These are phyloP conservation scores for Euwallacea similis DNA, from an alignment of 1,140 invertebrate genomes.

Conservation along the genomic window DNA sequence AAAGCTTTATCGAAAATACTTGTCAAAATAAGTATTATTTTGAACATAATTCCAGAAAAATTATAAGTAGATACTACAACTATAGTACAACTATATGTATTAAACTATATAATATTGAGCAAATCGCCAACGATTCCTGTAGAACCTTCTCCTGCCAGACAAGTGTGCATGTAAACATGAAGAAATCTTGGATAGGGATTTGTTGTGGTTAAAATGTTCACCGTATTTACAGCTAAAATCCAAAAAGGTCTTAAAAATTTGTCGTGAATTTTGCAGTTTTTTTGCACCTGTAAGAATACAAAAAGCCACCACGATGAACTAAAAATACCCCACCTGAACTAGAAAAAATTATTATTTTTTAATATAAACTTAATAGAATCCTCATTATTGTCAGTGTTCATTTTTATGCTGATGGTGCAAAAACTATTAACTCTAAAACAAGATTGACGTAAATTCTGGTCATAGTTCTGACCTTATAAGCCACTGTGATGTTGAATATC, in stretches of 20 bases:
- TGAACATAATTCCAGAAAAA: too few relatives aligned
- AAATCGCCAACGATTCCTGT: slow-evolving; percentile 7
- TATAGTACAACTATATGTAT: slow-evolving; percentile 1
- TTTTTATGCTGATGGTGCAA: background rate
- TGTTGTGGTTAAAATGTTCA: slow-evolving; percentile 11
- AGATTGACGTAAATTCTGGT: background rate
- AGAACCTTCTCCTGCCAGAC: slow-evolving; percentile 14
- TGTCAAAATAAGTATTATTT: too few relatives aligned
- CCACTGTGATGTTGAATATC: background rate
- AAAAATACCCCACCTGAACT: background rate
- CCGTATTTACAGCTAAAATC: slow-evolving; percentile 3
- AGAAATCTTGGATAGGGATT: slow-evolving; percentile 20
- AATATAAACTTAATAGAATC: too few relatives aligned
- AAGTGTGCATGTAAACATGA: slow-evolving; percentile 15
- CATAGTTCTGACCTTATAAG: background rate
- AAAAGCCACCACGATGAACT: background rate
- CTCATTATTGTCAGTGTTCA: slow-evolving; percentile 10
- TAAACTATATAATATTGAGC: slow-evolving; percentile 3
- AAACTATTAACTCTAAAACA: background rate
- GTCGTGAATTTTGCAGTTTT: too few relatives aligned
- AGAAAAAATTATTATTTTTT: background rate
- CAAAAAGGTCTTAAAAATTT: background rate
- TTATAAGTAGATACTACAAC: too few relatives aligned
- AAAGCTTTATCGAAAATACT: too few relatives aligned
- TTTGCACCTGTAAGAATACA: too few relatives aligned